A percentile compares a stretch with the other conserved stretches of the same genome.
Conservation (phyloP, 2,888 invertebrate species). For the Meiosimyza platycephala region DNA sequence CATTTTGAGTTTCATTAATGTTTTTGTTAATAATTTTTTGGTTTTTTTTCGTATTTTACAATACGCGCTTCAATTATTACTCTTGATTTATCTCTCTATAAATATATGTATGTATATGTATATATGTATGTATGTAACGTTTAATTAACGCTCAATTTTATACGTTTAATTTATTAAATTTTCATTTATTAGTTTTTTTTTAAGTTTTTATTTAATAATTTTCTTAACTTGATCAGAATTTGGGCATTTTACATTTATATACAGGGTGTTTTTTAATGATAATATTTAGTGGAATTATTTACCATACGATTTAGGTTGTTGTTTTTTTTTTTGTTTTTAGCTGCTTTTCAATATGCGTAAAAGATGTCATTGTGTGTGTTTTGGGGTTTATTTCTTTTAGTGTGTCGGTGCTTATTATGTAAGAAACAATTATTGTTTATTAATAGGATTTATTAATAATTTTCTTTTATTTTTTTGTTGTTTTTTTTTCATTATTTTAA, state of each 20-base stretch:
- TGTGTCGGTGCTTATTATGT: too few species aligned
- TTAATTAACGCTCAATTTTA: conserved; percentile 6
- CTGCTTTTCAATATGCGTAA: too few species aligned
- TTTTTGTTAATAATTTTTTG: conserved; percentile 6
- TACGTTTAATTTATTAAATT: background rate
- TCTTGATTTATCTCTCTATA: conserved; percentile 30
- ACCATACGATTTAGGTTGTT: too few species aligned
- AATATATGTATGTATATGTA: conserved; percentile 43
- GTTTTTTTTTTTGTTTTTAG: too few species aligned
- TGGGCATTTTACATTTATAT: conserved; percentile 30
- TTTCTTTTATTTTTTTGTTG: too few species aligned
- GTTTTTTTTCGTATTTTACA: conserved; percentile 12
- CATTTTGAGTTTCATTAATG: conserved; percentile 38
- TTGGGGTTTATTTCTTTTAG: too few species aligned
- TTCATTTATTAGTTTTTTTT: background rate
- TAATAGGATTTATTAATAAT: background rate
- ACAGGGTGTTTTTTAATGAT: too few species aligned
- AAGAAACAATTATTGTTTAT: too few species aligned
- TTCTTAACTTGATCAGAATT: background rate
- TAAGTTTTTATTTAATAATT: background rate
- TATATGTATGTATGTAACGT: conserved; percentile 8
- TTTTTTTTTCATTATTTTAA: conserved; percentile 18
- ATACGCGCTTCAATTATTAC: conserved; percentile 16
- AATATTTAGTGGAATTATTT: too few species aligned
- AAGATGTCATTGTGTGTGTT: too few species aligned